Percentiles rank a stretch among this genome's conserved stretches.
These are phyloP conservation scores for Sterna hirundo DNA, from an alignment of 2,113 vertebrate species.

Conservation along the genomic window DNA sequence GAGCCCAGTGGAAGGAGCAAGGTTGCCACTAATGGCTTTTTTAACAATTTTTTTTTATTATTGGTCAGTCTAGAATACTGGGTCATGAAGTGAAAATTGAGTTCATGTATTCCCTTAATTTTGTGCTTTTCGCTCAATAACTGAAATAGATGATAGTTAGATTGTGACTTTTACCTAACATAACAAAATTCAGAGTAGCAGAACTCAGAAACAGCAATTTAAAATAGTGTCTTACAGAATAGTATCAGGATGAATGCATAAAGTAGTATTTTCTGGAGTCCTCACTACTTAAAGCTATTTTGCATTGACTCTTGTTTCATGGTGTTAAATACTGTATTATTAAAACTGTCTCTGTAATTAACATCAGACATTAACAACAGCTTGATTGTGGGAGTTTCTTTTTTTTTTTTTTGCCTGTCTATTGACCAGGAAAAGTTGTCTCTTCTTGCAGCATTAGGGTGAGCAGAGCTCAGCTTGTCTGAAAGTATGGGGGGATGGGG, in stretches of 20 bases:
- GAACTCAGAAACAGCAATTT: not conserved
- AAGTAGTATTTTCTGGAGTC: not conserved
- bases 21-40: not conserved
- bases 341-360: not conserved
- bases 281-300: not conserved
- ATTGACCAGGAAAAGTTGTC: not conserved
- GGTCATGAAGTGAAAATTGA: not conserved
- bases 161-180: not conserved
- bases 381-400: not conserved
- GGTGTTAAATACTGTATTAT: not conserved
- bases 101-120: not conserved
- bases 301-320: not conserved
- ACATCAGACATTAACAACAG: not conserved
- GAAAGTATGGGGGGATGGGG: fast-evolving
- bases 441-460: not conserved
- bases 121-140: not conserved
- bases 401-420: not conserved
- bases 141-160: not conserved
- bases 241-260: not conserved
- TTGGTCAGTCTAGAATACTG: not conserved
- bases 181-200: not conserved
- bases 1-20: not conserved
- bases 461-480: not conserved
- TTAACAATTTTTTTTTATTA: not conserved
- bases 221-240: not conserved